phyloP scores from a whole-genome alignment of 2,797 vertebrate species.

The Gymnoscopelus braueri region DNA sequence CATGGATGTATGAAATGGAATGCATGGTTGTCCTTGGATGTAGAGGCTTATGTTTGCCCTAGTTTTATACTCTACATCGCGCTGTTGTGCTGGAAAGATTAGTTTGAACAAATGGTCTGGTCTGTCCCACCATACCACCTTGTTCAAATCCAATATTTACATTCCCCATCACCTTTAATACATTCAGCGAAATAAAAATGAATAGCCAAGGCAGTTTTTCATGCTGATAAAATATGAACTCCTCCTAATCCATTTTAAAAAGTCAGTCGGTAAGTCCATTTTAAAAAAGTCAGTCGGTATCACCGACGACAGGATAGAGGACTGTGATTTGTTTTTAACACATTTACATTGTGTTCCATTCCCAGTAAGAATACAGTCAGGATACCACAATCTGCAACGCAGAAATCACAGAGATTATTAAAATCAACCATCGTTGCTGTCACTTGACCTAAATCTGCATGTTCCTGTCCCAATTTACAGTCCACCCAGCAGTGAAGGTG shows the following conservation, averaged over 20 bases:
- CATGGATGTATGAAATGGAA: too few species aligned
- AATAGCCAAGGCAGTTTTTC: constrained; percentile 19
- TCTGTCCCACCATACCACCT: constrained; percentile 3
- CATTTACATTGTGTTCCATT: not conserved
- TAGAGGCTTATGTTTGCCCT: not conserved
- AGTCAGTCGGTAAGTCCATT: constrained; percentile 21
- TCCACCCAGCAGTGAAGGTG: not conserved
- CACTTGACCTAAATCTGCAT: not conserved
- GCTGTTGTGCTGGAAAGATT: constrained; percentile 2
- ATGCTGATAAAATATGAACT: constrained; percentile 28
- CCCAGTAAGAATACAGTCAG: not conserved
- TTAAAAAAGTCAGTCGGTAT: constrained; percentile 22
- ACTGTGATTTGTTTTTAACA: not conserved
- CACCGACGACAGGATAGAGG: constrained; percentile 1
- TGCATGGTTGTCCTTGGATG: not conserved
- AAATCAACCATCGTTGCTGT: not conserved
- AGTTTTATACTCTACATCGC: too few species aligned
- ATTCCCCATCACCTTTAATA: constrained; percentile 40
- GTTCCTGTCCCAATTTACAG: not conserved
- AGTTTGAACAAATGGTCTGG: constrained; percentile 30
- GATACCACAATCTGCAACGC: not conserved
- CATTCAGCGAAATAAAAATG: constrained; percentile 25
- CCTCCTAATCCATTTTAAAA: constrained; percentile 9
- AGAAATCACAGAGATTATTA: not conserved
- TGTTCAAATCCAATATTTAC: constrained; percentile 40